Conservation (phyloP, 2,888 invertebrate genomes). For the Tridacna crocea region DNA sequence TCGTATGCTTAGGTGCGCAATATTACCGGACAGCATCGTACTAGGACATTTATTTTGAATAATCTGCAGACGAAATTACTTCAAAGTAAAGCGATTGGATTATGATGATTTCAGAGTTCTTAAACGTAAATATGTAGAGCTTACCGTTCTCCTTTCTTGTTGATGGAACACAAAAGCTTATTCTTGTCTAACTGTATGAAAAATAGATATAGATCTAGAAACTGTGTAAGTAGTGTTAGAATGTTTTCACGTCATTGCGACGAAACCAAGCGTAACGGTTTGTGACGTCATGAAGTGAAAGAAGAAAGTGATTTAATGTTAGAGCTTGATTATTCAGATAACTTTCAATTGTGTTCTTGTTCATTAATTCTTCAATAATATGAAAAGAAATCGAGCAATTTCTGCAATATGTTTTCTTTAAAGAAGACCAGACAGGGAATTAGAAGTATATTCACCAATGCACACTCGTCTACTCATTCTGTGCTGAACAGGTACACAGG, state of each 20-base stretch:
- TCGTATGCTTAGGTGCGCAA: too few relatives aligned
- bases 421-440: not conserved
- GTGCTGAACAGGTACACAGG: conserved; percentile 21
- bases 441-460: not conserved
- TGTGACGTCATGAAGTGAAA: conserved; percentile 40
- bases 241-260: conserved; percentile 45
- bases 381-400: not conserved
- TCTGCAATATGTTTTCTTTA: not conserved
- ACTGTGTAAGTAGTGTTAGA: not conserved
- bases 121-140: too few relatives aligned
- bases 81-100: too few relatives aligned
- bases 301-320: not conserved
- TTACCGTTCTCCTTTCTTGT: too few relatives aligned
- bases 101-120: too few relatives aligned
- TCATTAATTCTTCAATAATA: not conserved
- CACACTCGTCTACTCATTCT: not conserved
- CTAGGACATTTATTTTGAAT: too few relatives aligned
- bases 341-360: not conserved
- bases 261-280: conserved; percentile 49
- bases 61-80: too few relatives aligned
- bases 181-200: too few relatives aligned
- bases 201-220: too few relatives aligned
- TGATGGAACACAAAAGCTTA: too few relatives aligned
- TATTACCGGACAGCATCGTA: too few relatives aligned
- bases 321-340: not conserved